These are phyloP conservation scores for Drosophila crucigera DNA, from an alignment of 2,888 invertebrate species.

Conservation along the genomic window DNA sequence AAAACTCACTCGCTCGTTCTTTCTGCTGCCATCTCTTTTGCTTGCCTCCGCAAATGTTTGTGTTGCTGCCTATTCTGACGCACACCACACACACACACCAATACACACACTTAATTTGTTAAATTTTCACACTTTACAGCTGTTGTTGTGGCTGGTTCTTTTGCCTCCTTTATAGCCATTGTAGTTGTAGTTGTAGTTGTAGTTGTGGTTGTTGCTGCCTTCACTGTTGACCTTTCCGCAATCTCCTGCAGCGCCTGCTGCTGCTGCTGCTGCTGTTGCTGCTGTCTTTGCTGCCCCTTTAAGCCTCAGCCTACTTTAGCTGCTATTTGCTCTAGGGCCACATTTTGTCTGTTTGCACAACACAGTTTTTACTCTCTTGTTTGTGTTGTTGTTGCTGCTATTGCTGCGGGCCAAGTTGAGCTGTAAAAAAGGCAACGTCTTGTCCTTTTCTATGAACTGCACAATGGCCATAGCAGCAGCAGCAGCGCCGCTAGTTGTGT, in stretches of 20 bases:
- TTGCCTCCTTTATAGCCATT: slow-evolving; percentile 27
- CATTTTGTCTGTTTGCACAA: slow-evolving; percentile 73
- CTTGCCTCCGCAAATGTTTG: slow-evolving; percentile 16
- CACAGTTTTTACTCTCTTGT: slow-evolving; percentile 30
- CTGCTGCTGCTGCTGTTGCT: slow-evolving; percentile 18
- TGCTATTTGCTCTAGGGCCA: slow-evolving; percentile 58
- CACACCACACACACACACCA: slow-evolving; percentile 45
- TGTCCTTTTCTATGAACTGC: slow-evolving; percentile 63
- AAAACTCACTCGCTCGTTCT: slow-evolving; percentile 9
- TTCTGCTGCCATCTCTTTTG: slow-evolving; percentile 8
- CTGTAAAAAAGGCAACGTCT: slow-evolving; percentile 68
- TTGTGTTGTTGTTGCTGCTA: slow-evolving; percentile 7
- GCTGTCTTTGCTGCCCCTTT: background rate
- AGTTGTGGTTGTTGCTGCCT: slow-evolving; percentile 34
- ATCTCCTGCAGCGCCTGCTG: slow-evolving; percentile 26
- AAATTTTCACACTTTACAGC: slow-evolving; percentile 74
- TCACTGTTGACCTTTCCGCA: slow-evolving; percentile 52
- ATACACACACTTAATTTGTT: slow-evolving; percentile 73
- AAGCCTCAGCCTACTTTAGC: background rate
- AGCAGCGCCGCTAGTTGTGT: slow-evolving; percentile 69
- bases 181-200: slow-evolving; percentile 33
- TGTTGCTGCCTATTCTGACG: slow-evolving; percentile 13
- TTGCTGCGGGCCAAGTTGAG: slow-evolving; percentile 48
- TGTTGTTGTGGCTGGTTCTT: slow-evolving; percentile 33
- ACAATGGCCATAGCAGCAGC: slow-evolving; percentile 45